phyloP scores from a whole-genome alignment of 2,797 vertebrate genomes.

The Coccyzus lansbergi region DNA sequence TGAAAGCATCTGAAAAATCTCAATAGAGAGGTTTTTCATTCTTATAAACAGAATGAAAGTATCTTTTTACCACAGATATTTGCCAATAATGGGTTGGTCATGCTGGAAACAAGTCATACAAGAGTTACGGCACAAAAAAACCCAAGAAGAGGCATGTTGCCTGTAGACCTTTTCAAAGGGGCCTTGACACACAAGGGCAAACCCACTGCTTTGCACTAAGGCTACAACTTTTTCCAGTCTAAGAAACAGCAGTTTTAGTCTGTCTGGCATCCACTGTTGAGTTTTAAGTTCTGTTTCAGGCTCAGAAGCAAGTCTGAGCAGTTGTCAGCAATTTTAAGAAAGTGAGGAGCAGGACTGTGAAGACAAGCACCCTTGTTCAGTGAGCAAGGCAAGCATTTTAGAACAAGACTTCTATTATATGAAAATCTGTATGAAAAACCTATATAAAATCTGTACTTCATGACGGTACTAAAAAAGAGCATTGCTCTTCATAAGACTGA shows the following conservation, averaged over 20 bases:
- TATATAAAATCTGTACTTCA: not conserved
- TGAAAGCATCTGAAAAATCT: not conserved
- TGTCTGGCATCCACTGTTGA: not conserved
- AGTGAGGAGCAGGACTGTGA: not conserved
- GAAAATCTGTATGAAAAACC: too few relatives aligned
- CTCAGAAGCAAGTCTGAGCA: not conserved
- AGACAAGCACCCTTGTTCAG: not conserved
- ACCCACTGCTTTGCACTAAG: not conserved
- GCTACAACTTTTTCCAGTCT: not conserved
- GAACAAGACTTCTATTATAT: not conserved
- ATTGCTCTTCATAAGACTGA: not conserved
- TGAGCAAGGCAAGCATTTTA: not conserved
- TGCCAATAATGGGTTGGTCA: not conserved
- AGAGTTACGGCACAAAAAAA: not conserved
- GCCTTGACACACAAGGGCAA: not conserved
- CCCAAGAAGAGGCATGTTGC: fast-evolving
- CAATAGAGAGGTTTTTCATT: not conserved
- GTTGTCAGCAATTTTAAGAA: not conserved
- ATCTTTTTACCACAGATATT: not conserved
- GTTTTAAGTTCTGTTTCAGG: not conserved
- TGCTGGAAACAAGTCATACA: not conserved
- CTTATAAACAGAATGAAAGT: conserved; percentile 16
- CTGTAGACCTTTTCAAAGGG: not conserved
- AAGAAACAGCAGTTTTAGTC: not conserved
- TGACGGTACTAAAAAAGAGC: not conserved